These are phyloP conservation scores for Gonatopus flavifemur DNA, from an alignment of 1,140 invertebrate species.

Conservation along the genomic window DNA sequence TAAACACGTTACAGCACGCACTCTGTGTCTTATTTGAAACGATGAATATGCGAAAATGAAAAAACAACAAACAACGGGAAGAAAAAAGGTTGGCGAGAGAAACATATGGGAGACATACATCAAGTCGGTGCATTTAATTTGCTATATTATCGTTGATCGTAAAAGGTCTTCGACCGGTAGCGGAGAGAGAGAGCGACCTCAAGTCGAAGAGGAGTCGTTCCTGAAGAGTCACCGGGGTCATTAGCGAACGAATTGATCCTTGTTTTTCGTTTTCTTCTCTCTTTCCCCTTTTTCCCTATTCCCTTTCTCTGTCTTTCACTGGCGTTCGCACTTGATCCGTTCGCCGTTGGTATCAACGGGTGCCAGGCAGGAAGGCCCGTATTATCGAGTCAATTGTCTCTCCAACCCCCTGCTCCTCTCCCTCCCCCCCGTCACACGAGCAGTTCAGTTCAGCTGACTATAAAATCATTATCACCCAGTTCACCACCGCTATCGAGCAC, in stretches of 20 bases:
- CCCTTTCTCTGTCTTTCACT: conserved; percentile 30
- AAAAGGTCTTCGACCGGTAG: conserved; percentile 37
- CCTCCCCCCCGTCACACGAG: no score
- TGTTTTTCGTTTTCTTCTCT: conserved; percentile 36
- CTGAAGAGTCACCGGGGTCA: conserved; percentile 42
- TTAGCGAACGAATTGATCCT: conserved; percentile 49
- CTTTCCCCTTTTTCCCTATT: conserved; percentile 3
- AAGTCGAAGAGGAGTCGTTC: conserved; percentile 35
- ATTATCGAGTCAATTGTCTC: conserved; percentile 58
- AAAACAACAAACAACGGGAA: no score
- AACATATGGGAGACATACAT: no score
- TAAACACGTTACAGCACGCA: no score
- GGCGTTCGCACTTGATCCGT: conserved; percentile 50
- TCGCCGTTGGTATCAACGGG: conserved; percentile 55
- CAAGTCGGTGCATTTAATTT: no score
- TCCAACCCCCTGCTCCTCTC: conserved; percentile 37
- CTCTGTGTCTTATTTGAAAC: no score
- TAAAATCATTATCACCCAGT: conserved; percentile 57
- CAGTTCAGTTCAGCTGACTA: conserved; percentile 50
- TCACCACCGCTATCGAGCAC: not conserved
- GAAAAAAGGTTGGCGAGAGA: no score
- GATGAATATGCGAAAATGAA: no score
- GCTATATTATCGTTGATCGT: no score
- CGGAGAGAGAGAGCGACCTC: conserved; percentile 5
- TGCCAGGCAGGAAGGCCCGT: conserved; percentile 57